Evolutionary conservation across 2,888 invertebrate species (phyloP).

Genomic region (Muscina levida): DNA sequence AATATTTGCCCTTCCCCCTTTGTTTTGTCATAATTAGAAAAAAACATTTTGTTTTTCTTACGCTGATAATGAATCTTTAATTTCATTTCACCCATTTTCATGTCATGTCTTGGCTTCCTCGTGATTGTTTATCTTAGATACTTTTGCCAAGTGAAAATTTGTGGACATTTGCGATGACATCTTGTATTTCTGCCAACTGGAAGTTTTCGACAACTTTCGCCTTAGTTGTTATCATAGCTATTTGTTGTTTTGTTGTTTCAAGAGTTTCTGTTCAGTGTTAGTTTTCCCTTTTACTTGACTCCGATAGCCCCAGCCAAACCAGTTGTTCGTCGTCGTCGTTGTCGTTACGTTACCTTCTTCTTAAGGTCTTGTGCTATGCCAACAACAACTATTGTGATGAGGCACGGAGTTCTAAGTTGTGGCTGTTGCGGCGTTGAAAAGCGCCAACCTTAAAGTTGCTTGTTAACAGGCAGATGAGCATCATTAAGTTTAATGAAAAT

Average conservation of each 20-base stretch:
- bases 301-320: slow-evolving; percentile 28
- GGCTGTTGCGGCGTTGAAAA: slow-evolving; percentile 14
- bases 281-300: slow-evolving; percentile 10
- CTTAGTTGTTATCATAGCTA: slow-evolving; percentile 48
- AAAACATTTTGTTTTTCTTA: neutral
- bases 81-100: neutral
- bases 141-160: slow-evolving; percentile 49
- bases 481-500: slow-evolving; percentile 63
- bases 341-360: neutral
- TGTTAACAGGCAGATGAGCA: slow-evolving; percentile 65
- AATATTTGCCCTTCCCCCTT: too few relatives aligned
- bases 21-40: too few relatives aligned
- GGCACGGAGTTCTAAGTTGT: slow-evolving; percentile 15
- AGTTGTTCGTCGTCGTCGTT: slow-evolving; percentile 45
- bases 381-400: slow-evolving; percentile 39
- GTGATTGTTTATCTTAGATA: slow-evolving; percentile 7
- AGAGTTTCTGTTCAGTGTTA: slow-evolving; percentile 1
- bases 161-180: slow-evolving; percentile 59
- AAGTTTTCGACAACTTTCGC: slow-evolving; percentile 40
- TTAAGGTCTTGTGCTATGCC: slow-evolving; percentile 24
- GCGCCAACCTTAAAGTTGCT: slow-evolving; percentile 56
- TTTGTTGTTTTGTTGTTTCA: slow-evolving; percentile 46
- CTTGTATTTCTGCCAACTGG: slow-evolving; percentile 24
- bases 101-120: neutral
- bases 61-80: neutral